phyloP scores from a whole-genome alignment of 1,140 invertebrate genomes.

The Apocrypta bakeri region DNA sequence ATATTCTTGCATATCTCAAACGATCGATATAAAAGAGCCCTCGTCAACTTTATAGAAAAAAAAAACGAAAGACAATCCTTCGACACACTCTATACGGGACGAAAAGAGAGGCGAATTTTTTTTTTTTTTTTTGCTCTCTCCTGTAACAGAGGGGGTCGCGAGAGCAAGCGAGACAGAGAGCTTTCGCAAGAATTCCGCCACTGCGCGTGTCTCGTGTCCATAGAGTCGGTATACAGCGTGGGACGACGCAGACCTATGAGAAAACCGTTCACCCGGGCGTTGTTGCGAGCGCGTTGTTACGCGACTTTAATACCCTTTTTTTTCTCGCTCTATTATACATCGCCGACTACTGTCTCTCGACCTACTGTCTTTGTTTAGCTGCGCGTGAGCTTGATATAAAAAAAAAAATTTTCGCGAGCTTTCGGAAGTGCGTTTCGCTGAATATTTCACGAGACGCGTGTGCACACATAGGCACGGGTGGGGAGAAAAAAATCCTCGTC shows the following conservation, averaged over 20 bases:
- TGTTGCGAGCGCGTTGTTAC: constrained; percentile 39
- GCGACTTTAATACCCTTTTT: constrained; percentile 48
- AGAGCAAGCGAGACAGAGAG: neutral
- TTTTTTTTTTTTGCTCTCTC: constrained; percentile 1
- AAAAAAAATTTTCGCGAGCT: neutral
- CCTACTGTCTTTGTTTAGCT: neutral
- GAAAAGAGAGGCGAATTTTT: neutral
- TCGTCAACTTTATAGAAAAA: too few relatives aligned
- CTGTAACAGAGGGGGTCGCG: neutral
- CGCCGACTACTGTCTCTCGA: neutral
- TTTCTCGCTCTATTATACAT: constrained; percentile 35
- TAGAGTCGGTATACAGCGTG: constrained; percentile 49
- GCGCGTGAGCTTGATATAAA: neutral
- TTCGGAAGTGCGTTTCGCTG: too few relatives aligned
- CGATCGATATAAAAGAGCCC: too few relatives aligned
- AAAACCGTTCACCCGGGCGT: constrained; percentile 46
- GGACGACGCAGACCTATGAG: constrained; percentile 54
- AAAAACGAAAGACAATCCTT: neutral
- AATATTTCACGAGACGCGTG: too few relatives aligned
- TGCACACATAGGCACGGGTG: neutral
- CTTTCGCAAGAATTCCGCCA: constrained; percentile 52
- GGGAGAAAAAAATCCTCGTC: neutral
- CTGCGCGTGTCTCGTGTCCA: constrained; percentile 49
- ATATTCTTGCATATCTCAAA: too few relatives aligned
- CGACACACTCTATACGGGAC: neutral